Base-by-base conservation (phyloP, 2,797 vertebrate species). In the Schizopygopsis pylzovi region DNA sequence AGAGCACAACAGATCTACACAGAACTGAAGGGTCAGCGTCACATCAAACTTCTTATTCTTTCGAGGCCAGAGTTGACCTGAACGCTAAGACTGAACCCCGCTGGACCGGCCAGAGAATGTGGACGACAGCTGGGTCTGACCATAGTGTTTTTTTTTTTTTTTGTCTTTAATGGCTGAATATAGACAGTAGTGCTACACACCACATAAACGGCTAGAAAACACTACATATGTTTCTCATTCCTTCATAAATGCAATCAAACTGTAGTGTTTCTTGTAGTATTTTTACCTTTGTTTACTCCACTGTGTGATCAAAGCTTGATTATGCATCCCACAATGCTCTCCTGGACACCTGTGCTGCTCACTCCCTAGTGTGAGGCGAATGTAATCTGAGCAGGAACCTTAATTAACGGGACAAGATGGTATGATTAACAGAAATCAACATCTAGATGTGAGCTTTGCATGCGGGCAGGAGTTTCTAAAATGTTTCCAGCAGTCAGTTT, bases 101-200 rank as follows among this genome's bases (percentile, higher is more conserved):
- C 52, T 73, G 81, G 81, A 82, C 83, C 15, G 82, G 47, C 47
- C 61, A 68, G 22, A 84, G 61, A 84, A 54, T 67, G 61, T 77
- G 82, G 73, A 77, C n/a, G 45, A 83, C 43, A 72, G 22, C 67
- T 71, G 22, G 18, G 41, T 82, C 54, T 22, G 81, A 61, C 52
- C 41, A 16, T 54, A 59, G 49, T 20, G 45, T 45, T 6, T 11
- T 16, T 13, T 16, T 7, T 76, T 39, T n/a, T 47, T 20, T 6
- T 49, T 41, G 82, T 65, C 41, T 68, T 41, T 63, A 33, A 80
- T 73, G 86, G 76, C 56, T 83, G 68, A 83, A 45, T 89, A 78
- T 92, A 91, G 87, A 89, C 87, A 88, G 88, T 85, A 88, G 88
- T 81, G 84, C 89, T 88, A 81, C 91, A 92, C 91, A 91, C 90